Conservation (phyloP, 1,140 invertebrate genomes). For the Atta texana region DNA sequence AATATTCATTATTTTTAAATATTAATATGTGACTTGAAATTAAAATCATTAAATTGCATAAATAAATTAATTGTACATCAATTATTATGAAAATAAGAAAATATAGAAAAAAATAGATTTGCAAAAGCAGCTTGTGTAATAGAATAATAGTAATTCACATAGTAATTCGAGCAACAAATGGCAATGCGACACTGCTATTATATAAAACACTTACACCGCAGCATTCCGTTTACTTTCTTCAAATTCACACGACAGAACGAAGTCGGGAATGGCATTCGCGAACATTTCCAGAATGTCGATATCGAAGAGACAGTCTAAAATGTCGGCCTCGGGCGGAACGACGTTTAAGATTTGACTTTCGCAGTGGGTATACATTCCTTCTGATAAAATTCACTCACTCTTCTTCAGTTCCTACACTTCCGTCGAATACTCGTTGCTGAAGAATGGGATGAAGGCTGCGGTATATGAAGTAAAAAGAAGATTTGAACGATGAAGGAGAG, state of each 20-base stretch:
- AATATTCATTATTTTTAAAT: neutral
- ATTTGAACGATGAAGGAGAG: conserved; percentile 31
- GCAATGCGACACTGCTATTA: neutral
- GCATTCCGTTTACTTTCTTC: conserved; percentile 28
- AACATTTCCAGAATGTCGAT: conserved; percentile 48
- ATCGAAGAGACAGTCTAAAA: conserved; percentile 56
- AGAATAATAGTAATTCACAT: too few relatives aligned
- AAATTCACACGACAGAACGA: conserved; percentile 42
- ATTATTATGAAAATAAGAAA: neutral
- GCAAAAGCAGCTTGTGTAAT: neutral
- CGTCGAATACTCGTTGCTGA: neutral
- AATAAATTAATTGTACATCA: neutral
- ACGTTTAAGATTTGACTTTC: conserved; percentile 54
- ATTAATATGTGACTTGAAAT: neutral
- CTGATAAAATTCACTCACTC: conserved; percentile 59
- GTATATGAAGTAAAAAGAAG: conserved; percentile 18
- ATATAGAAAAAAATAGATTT: neutral
- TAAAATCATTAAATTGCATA: neutral
- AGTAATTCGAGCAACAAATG: neutral
- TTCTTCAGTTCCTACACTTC: conserved; percentile 37
- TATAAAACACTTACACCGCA: neutral
- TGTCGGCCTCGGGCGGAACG: conserved; percentile 30
- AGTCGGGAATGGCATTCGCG: conserved; percentile 32
- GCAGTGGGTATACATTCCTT: conserved; percentile 15
- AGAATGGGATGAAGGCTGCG: neutral